Base-by-base conservation (phyloP, 2,888 invertebrate species). In the Tenthredo distinguenda region DNA sequence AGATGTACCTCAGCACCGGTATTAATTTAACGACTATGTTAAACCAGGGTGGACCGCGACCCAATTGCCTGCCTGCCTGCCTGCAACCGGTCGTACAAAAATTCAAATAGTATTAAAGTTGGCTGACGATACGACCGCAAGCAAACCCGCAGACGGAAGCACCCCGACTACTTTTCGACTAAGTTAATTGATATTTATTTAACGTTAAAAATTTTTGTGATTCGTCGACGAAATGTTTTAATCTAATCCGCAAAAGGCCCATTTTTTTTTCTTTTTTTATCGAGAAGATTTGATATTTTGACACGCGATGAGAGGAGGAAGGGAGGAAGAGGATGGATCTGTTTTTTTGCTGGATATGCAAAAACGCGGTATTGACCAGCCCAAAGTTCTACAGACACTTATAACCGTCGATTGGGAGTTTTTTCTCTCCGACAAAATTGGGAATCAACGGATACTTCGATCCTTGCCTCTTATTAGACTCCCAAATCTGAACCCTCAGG, bases 81-180 rank as follows among this genome's bases (percentile, higher is more conserved):
- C 47, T 47, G 47, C 47, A 15, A 47, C 47, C 40, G 34, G 34
- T 68, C 34, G 68, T 74, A 43, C 21, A 21, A 50, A 47, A 47
- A 77, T 50, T 31, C 76, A 50, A 31, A 31, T 47, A 77, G 50
- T 34, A 40, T 77, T 55, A 21, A 34, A 18, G 76, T 55, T 34
- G 50, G 50, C 47, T 15, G 76, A 15, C 26, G 50, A 50, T 50
- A 21, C 18, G 37, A 77, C 76, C 76, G 76, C 76, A 50, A 50
- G 26, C 31, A 50, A 26, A 26, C 15, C 50, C 43, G 71, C 74
- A n/a, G 21, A 43, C 21, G 26, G 3, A n/a, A 77, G 12, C 50
- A 31, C 18, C 18, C 50, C 55, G 55, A 77, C 55, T 50, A 77
- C 31, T 77, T 77, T 50, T 77, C 47, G 26, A 31, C 18, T 31